Base-by-base conservation (phyloP, 2,113 vertebrate species). In the Apodemus speciosus region DNA sequence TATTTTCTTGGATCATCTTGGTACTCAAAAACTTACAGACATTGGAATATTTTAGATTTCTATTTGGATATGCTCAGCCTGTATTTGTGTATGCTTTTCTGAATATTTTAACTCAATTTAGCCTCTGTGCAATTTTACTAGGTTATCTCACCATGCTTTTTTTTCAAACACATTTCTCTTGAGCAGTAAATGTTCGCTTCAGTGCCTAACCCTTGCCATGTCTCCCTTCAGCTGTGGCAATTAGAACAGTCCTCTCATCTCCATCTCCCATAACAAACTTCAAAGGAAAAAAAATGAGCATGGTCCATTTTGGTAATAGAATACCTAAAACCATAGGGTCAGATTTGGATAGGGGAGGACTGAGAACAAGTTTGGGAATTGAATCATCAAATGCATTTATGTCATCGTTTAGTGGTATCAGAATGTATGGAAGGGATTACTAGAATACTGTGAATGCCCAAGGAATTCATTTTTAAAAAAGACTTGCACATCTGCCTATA, bases 121-220 rank as follows among this genome's bases (percentile, higher is more conserved):
- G 40, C 23, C 10, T 92, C 35, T 71, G 62, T 38, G 9, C 53
- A 94, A 90, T 83, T 92, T 68, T 85, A 49, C 51, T 83, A 58
- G 21, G 49, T 21, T 88, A 23, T 88, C 40, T 30, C 88, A 73
- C 15, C 3, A 18, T 91, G 2, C 56, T 92, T 21, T 84, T 77
- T 95, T 87, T 86, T 21, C 16, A 66, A 94, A 10, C 71, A 10
- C 53, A 89, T 95, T 83, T 92, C 40, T 85, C 35, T 38, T 85
- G 56, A 35, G 35, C 23, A 90, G 32, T 30, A 94, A 93, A 90
- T 86, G 10, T 18, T 32, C 16, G 0, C 32, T 76, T 80, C 27
- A 76, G 21, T 43, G 46, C 10, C 18, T 79, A 94, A 46, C 7
- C 3, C 3, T 96, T 13, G 79, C 4, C 4, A 30, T 80, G 90